Percentiles rank a stretch among this genome's conserved stretches.
Evolutionary conservation across 2,888 invertebrate species (phyloP).

Genomic region (Cryptus armator): DNA sequence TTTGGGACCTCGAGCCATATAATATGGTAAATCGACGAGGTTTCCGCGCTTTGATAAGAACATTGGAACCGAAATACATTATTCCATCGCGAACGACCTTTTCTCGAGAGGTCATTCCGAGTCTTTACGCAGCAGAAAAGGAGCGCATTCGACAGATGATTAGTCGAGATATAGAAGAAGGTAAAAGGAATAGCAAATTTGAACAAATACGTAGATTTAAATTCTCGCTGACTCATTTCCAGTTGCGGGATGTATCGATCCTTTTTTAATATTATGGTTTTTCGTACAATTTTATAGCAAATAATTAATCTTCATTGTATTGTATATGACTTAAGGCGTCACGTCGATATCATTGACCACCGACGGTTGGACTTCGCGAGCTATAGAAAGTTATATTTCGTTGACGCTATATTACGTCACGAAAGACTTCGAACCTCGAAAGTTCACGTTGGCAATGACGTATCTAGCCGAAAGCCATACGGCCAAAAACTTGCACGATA

Average conservation of each 20-base stretch:
- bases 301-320: not conserved
- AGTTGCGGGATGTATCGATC: not conserved
- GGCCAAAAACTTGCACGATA: slow-evolving; percentile 12
- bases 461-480: slow-evolving; percentile 22
- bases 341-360: slow-evolving; percentile 31
- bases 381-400: slow-evolving; percentile 32
- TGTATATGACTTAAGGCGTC: slow-evolving; percentile 24
- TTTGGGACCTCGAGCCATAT: slow-evolving; percentile 13
- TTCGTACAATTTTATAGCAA: too few relatives aligned
- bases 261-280: too few relatives aligned
- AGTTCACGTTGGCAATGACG: slow-evolving; percentile 23
- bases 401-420: slow-evolving; percentile 27
- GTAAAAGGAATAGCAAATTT: not conserved
- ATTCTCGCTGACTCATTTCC: too few relatives aligned
- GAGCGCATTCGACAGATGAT: slow-evolving; percentile 8
- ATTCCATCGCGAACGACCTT: slow-evolving; percentile 5
- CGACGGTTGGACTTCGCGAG: slow-evolving; percentile 46
- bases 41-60: not conserved
- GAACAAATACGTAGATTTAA: too few relatives aligned
- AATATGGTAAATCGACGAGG: slow-evolving; percentile 15
- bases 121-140: not conserved
- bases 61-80: not conserved
- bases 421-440: slow-evolving; percentile 24
- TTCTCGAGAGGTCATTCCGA: slow-evolving; percentile 8
- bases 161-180: slow-evolving; percentile 2